These are phyloP conservation scores for Calliopum simillimum DNA, from an alignment of 2,888 invertebrate genomes.

Conservation along the genomic window DNA sequence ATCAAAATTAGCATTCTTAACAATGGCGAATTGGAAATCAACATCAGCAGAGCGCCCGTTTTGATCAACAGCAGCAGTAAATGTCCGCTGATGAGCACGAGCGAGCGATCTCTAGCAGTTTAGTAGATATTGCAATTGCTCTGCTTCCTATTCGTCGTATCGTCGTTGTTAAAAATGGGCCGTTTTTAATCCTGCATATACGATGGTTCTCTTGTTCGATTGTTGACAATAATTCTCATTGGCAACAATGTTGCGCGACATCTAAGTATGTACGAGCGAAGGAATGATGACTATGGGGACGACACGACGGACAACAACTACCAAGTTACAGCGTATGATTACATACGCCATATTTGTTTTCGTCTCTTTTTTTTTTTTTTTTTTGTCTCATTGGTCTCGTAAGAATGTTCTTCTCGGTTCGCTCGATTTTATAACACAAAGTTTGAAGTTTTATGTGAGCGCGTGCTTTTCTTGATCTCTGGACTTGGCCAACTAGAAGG, in stretches of 20 bases:
- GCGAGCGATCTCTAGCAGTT: neutral
- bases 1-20: conserved; percentile 66
- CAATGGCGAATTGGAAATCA: conserved; percentile 57
- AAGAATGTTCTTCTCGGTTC: conserved; percentile 45
- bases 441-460: conserved; percentile 53
- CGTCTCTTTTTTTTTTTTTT: conserved; percentile 16
- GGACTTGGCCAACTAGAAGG: conserved; percentile 4
- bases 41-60: neutral
- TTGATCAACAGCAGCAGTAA: neutral
- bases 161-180: neutral
- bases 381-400: conserved; percentile 36
- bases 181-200: neutral
- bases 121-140: neutral
- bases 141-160: conserved; percentile 1
- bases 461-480: conserved; percentile 51
- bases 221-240: conserved; percentile 48
- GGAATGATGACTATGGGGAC: neutral
- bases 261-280: neutral
- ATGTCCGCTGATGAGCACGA: neutral
- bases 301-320: conserved; percentile 15
- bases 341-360: conserved; percentile 48
- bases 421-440: no score
- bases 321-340: conserved; percentile 35
- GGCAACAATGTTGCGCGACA: conserved; percentile 35
- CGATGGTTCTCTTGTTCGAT: conserved; percentile 40